These are phyloP conservation scores for Rhinoderma darwinii DNA, from an alignment of 2,113 vertebrate species.

Conservation along the genomic window DNA sequence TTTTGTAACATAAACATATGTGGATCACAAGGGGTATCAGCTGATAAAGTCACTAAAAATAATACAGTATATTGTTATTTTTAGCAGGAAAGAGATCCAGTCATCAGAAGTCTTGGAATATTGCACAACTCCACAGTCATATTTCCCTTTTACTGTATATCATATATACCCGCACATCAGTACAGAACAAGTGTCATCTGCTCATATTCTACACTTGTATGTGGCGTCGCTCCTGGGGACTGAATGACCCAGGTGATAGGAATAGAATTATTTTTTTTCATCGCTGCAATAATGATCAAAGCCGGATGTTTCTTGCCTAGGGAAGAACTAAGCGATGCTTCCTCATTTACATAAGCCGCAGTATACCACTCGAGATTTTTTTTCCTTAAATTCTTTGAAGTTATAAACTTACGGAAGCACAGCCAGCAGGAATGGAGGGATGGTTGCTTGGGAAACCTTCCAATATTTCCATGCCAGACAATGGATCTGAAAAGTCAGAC, in stretches of 20 bases:
- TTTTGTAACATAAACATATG: not conserved
- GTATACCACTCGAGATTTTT: not conserved
- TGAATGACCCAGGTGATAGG: conserved; percentile 7
- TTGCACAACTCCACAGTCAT: not conserved
- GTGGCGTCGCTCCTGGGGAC: not conserved
- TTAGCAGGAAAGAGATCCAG: not conserved
- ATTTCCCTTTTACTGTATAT: not conserved
- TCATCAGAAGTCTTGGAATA: not conserved
- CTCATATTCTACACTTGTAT: not conserved
- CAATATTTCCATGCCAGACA: conserved; percentile 83
- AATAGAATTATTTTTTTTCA: not conserved
- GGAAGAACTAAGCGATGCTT: conserved; percentile 8
- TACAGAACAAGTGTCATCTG: not conserved
- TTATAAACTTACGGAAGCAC: conserved; percentile 76
- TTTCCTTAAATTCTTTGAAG: conserved; percentile 36
- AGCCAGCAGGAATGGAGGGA: conserved; percentile 73
- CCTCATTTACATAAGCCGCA: conserved; percentile 22
- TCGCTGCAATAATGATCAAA: conserved; percentile 32
- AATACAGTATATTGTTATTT: not conserved
- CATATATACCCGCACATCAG: not conserved
- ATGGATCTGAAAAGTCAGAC: conserved; percentile 72
- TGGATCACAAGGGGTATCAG: not conserved
- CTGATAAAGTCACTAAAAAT: not conserved
- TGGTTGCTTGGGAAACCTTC: conserved; percentile 67
- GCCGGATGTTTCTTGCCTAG: conserved; percentile 3